These are phyloP conservation scores for Agrilus planipennis DNA, from an alignment of 1,140 invertebrate species.

Conservation along the genomic window DNA sequence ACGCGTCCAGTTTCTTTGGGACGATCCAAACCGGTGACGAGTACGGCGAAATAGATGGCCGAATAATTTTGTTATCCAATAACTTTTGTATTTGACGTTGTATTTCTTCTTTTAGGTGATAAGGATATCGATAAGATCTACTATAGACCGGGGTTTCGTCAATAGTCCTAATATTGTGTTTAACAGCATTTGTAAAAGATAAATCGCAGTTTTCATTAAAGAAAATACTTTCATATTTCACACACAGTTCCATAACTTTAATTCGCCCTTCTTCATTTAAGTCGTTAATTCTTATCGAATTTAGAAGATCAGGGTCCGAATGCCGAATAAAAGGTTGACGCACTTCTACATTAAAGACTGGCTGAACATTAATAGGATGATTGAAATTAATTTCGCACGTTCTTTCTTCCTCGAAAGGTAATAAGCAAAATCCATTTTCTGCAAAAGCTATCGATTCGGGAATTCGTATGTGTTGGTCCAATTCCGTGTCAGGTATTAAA, in stretches of 20 bases:
- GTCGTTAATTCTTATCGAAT: conserved; percentile 10
- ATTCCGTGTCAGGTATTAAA: too few relatives aligned
- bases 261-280: not conserved
- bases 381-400: not conserved
- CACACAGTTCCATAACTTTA: conserved; percentile 19
- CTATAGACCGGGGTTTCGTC: conserved; percentile 3
- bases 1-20: conserved; percentile 6
- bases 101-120: conserved; percentile 5
- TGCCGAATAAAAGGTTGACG: not conserved
- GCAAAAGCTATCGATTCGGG: not conserved
- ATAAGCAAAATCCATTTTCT: not conserved
- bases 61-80: conserved; percentile 9
- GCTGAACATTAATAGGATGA: not conserved
- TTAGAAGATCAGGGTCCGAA: not conserved
- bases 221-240: conserved; percentile 38
- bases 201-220: conserved; percentile 16
- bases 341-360: not conserved
- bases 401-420: not conserved
- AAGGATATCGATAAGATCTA: conserved; percentile 6
- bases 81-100: conserved; percentile 8
- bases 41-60: conserved; percentile 5
- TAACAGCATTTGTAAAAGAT: conserved; percentile 3
- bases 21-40: conserved; percentile 8
- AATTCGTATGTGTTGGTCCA: too few relatives aligned
- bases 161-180: conserved; percentile 5